Evolutionary conservation across 64 coral and sea anemone genomes (phyloP), one percentile per base, ranked within the genome.

Genomic region (Montipora foliosa): DNA sequence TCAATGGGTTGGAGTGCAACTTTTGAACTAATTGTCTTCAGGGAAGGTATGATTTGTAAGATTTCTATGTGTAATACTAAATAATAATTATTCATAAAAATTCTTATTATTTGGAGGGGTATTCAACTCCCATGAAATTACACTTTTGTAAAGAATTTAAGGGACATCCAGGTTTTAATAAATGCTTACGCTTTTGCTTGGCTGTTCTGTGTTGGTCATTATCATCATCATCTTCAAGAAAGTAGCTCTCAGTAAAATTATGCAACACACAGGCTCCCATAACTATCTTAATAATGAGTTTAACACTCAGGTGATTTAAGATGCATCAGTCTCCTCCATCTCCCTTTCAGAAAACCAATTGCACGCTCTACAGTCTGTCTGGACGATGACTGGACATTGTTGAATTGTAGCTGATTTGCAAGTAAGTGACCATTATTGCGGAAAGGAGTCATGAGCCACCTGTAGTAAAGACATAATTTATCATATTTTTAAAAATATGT

Each of bases 371-470:
- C 79, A 1, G 14, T 60, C 19, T 81, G 79, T 60, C 79, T 81
- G n/a, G 7, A 60, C 59, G 70, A 89, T 59, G 79, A 81, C 17
- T 59, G 11, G 53, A 13, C 16, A 59, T 60, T 81, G 51, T 81
- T 81, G 79, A 81, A 81, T 8, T 8, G 5, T 8, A 60, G 17
- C n/a, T 81, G 79, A 60, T 64, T 64, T 64, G 77, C 13, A 5
- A n/a, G 14, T 52, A 79, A 10, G 47, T 79, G 77, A 20, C 77
- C 49, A 57, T 57, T 79, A 53, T 79, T 53, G 3, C 77, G 11
- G 49, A 44, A 79, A 79, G 77, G 77, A 14, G 77, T 79, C 14
- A 79, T 79, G 5, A 79, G 49, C 77, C 77, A 79, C 14, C 77
- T 79, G 76, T 19, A 49, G 15, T 78, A 49, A 78, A 78, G 47